A percentile compares a stretch with the other conserved stretches of the same genome.
These are phyloP conservation scores for Leptinotarsa texana DNA, from an alignment of 1,140 invertebrate species.

Conservation along the genomic window DNA sequence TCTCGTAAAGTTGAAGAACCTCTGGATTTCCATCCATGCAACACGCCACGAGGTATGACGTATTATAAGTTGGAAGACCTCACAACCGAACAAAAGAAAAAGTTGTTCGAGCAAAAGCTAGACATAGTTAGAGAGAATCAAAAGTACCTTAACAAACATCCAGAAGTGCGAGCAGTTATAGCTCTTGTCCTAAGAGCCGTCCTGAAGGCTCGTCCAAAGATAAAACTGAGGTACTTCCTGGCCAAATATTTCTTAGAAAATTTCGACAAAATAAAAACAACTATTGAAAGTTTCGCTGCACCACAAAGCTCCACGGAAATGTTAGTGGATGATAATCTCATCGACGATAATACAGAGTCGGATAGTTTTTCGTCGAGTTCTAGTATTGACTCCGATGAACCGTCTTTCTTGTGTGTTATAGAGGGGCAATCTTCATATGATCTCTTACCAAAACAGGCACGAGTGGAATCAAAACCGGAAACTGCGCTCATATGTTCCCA, in stretches of 20 bases:
- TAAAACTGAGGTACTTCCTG: slow-evolving; percentile 1
- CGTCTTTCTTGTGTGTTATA: no score
- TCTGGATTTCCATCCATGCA: slow-evolving; percentile 27
- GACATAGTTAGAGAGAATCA: slow-evolving; percentile 26
- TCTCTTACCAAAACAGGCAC: no score
- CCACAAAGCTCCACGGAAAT: no score
- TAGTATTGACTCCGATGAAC: no score
- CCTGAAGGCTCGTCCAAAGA: slow-evolving; percentile 12
- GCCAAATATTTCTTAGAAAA: slow-evolving; percentile 19
- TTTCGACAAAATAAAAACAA: not conserved
- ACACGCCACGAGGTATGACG: slow-evolving; percentile 27
- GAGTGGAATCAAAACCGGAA: not conserved
- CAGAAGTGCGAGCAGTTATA: slow-evolving; percentile 21
- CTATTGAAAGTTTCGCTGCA: not conserved
- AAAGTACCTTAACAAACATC: slow-evolving; percentile 27
- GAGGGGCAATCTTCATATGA: no score
- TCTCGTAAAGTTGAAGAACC: slow-evolving; percentile 9
- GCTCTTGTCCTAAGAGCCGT: not conserved
- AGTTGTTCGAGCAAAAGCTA: slow-evolving; percentile 19
- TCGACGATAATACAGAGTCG: no score
- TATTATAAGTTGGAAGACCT: slow-evolving; percentile 25
- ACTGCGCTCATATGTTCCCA: not conserved
- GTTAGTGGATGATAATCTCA: no score
- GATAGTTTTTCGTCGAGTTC: no score
- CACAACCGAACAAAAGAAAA: slow-evolving; percentile 11